Evolutionary conservation across 2,888 invertebrate species (phyloP).

Genomic region (Phasia obesa): DNA sequence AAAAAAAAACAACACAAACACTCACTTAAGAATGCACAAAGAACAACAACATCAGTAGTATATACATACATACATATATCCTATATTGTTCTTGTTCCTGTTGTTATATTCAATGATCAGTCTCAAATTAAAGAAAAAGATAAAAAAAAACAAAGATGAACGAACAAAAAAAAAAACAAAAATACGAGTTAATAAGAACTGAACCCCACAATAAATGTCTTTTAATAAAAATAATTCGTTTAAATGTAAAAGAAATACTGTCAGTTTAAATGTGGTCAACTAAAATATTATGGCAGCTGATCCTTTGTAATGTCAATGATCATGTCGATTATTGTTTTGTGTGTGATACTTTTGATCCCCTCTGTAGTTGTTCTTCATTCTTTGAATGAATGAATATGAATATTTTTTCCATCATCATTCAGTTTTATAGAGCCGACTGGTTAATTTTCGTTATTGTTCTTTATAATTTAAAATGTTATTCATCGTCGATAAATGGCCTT

Average conservation of each 20-base stretch:
- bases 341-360: constrained; percentile 14
- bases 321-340: constrained; percentile 61
- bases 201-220: constrained; percentile 58
- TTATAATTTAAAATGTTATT: constrained; percentile 38
- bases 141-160: constrained; percentile 7
- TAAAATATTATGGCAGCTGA: constrained; percentile 70
- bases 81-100: constrained; percentile 42
- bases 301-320: constrained; percentile 60
- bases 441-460: constrained; percentile 30
- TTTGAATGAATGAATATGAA: constrained; percentile 19
- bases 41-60: constrained; percentile 10
- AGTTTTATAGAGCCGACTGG: constrained; percentile 13
- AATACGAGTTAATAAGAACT: constrained; percentile 24
- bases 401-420: constrained; percentile 37
- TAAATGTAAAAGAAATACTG: constrained; percentile 24
- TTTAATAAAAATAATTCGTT: constrained; percentile 42
- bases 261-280: constrained; percentile 59
- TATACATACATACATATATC: too few relatives aligned
- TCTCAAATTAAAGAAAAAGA: neutral
- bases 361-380: neutral
- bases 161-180: neutral
- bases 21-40: constrained; percentile 1
- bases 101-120: constrained; percentile 59
- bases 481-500: constrained; percentile 23
- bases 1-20: constrained; percentile 5